Evolutionary conservation across 2,797 vertebrate species (phyloP).

Genomic region (Smutsia temminckii): DNA sequence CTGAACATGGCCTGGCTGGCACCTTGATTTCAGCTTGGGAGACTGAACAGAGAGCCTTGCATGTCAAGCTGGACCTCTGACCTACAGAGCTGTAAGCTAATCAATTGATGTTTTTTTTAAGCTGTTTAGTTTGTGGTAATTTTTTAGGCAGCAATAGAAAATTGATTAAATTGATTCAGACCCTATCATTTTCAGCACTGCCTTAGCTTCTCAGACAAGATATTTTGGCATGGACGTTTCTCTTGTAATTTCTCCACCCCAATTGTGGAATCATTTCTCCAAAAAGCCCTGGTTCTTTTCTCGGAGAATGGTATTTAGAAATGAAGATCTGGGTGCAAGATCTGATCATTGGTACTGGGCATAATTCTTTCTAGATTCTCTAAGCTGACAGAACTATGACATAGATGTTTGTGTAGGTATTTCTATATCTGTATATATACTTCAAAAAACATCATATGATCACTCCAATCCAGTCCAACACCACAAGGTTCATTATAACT

Average conservation of each 20-base stretch:
- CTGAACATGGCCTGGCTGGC: not conserved
- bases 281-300: not conserved
- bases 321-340: not conserved
- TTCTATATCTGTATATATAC: not conserved
- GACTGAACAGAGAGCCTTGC: not conserved
- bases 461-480: not conserved
- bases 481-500: not conserved
- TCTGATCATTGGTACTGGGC: not conserved
- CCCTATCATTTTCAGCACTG: not conserved
- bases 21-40: not conserved
- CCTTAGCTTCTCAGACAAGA: not conserved
- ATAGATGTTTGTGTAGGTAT: not conserved
- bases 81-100: not conserved
- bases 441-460: not conserved
- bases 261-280: not conserved
- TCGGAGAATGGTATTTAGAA: not conserved
- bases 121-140: not conserved
- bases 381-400: not conserved
- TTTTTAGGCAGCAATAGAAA: not conserved
- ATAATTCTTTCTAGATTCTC: not conserved
- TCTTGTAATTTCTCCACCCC: not conserved
- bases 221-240: not conserved
- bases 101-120: not conserved
- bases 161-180: not conserved
- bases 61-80: not conserved